These are phyloP conservation scores for Silurus glanis DNA, from an alignment of 2,113 vertebrate species.

Conservation along the genomic window DNA sequence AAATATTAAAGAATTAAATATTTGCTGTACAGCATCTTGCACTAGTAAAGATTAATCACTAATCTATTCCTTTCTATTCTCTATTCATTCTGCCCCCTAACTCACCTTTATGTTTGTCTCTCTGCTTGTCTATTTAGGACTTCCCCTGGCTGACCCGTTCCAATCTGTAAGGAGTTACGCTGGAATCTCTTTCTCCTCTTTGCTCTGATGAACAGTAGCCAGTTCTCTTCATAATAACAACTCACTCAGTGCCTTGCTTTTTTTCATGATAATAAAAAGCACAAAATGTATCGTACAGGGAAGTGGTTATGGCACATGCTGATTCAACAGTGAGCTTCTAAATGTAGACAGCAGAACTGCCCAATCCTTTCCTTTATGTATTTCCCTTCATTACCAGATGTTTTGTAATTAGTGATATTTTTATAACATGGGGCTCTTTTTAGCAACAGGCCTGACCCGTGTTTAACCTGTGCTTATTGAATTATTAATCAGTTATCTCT, in stretches of 20 bases:
- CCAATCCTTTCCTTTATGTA: not conserved
- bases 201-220: not conserved
- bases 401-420: not conserved
- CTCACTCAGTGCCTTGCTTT: not conserved
- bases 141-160: conserved; percentile 95
- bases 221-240: not conserved
- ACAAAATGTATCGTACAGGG: not conserved
- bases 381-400: not conserved
- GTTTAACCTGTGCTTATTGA: not conserved
- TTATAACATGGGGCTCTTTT: not conserved
- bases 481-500: conserved; percentile 1
- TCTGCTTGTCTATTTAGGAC: conserved; percentile 76
- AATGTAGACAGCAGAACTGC: not conserved
- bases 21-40: too few species aligned
- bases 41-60: not conserved
- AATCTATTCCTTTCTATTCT: not conserved
- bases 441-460: not conserved
- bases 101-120: conserved; percentile 3
- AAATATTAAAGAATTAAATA: too few species aligned
- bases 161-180: conserved; percentile 73
- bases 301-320: not conserved
- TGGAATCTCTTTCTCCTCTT: not conserved
- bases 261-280: conserved; percentile 4
- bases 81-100: not conserved
- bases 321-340: not conserved